Conservation (phyloP, 2,113 vertebrate genomes). For the Apus apus region DNA sequence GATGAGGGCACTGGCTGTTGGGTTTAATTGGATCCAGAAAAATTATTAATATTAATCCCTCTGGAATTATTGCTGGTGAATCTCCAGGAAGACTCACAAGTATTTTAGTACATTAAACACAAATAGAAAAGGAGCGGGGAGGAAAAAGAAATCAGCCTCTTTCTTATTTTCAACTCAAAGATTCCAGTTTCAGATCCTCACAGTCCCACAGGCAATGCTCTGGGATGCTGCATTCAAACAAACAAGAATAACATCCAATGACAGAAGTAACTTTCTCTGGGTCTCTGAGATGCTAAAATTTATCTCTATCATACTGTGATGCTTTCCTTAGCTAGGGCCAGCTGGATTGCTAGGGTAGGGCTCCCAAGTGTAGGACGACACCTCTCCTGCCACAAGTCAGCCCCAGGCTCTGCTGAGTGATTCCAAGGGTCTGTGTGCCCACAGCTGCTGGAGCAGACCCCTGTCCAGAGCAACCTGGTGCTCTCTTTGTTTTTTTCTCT, state of each 20-base stretch:
- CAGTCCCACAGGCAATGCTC: neutral
- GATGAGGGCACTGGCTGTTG: slow-evolving; percentile 27
- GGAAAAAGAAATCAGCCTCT: neutral
- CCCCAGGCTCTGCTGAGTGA: neutral
- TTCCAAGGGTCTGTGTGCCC: neutral
- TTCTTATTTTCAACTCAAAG: neutral
- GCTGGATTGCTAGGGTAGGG: neutral
- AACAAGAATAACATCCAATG: neutral
- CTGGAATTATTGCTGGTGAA: neutral
- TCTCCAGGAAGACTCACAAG: slow-evolving; percentile 16
- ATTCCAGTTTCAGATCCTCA: neutral
- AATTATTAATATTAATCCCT: slow-evolving; percentile 18
- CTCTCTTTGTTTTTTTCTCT: neutral
- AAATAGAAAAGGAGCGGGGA: neutral
- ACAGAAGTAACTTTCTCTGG: neutral
- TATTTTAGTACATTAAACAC: slow-evolving; percentile 26
- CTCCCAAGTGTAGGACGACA: neutral
- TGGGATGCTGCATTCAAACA: neutral
- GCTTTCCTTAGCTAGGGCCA: neutral
- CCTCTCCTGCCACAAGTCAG: neutral
- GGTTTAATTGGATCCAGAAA: slow-evolving; percentile 37
- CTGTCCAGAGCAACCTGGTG: neutral
- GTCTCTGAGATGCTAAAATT: neutral
- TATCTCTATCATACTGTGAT: neutral
- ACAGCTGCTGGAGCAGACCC: neutral